Evolutionary conservation across 2,797 vertebrate species (phyloP), one percentile per base, ranked within the genome.

Genomic region (Capromys pilorides): DNA sequence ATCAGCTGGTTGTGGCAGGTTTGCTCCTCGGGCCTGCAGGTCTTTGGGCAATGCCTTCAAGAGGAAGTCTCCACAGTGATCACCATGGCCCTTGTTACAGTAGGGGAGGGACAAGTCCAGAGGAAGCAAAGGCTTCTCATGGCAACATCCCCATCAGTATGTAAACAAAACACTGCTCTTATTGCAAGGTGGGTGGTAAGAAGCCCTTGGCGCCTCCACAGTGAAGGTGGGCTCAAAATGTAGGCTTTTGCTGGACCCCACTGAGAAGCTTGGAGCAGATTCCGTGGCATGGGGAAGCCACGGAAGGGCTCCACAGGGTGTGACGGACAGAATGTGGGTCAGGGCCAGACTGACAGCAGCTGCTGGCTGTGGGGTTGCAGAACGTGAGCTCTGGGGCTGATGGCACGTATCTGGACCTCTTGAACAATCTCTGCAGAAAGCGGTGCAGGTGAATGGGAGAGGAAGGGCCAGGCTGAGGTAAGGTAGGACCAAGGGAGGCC

Each of bases 51-150:
- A 71, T 11, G 26, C 36, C 19, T 22, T 36, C 64, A 92, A 67
- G 51, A 10, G 31, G 69, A 83, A 75, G 28, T 49, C 69, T 49
- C 36, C 36, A 39, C 49, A 45, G 77, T 64, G 33, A 31, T 0
- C 2, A 22, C 12, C 26, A 51, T 2, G 39, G 59, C 28, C 51
- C 75, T 62, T 79, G 69, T 69, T n/a, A 81, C 24, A 26, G 24
- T 69, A n/a, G 41, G 59, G 66, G 77, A 84, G 71, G 64, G 57
- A 78, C 45, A 83, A 91, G 86, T 75, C n/a, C 24, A 51, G 86
- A 88, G 85, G 39, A 88, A 90, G 57, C 33, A 67, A 82, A 87
- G 66, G 82, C 45, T 66, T 71, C 28, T 62, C 36, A 71, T 73
- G 66, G 57, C 7, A 88, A 57, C 2, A 49, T 3, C 14, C 3